Conservation (phyloP, 1,140 invertebrate genomes). For the Planococcus citri region DNA sequence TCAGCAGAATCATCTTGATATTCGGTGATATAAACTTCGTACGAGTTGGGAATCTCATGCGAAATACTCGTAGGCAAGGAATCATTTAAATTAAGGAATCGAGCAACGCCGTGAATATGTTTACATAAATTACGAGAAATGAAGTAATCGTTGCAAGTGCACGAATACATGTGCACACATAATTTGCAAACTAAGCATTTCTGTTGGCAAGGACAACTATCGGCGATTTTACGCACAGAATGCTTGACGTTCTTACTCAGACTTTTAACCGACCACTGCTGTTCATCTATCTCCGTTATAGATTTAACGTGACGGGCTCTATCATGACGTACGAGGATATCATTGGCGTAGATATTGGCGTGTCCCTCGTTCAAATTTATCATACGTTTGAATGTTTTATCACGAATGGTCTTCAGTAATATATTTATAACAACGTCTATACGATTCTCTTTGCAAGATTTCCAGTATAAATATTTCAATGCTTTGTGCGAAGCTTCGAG, state of each 20-base stretch:
- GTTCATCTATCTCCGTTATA: background rate
- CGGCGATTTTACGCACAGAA: constrained; percentile 1
- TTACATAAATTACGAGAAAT: constrained; percentile 9
- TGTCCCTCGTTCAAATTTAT: background rate
- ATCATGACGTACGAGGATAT: background rate
- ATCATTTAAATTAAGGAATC: too few species aligned
- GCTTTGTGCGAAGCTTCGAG: constrained; percentile 20
- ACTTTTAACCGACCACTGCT: background rate
- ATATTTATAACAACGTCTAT: constrained; percentile 13
- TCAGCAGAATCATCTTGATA: too few species aligned
- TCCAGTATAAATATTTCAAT: constrained; percentile 21
- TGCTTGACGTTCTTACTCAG: constrained; percentile 2
- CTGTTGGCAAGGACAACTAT: constrained; percentile 9
- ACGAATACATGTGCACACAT: constrained; percentile 13
- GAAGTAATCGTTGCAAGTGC: constrained; percentile 7
- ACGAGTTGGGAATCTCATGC: too few species aligned
- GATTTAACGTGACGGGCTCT: background rate
- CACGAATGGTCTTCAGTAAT: background rate
- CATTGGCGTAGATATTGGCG: background rate
- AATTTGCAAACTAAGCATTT: constrained; percentile 1
- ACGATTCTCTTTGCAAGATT: constrained; percentile 16
- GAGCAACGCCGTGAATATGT: background rate
- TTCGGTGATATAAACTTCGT: too few species aligned
- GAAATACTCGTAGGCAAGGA: too few species aligned
- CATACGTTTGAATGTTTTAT: background rate